These are phyloP conservation scores for Isaurus tuberculatus DNA, from an alignment of 92 coral and sea anemone genomes.

Conservation along the genomic window DNA sequence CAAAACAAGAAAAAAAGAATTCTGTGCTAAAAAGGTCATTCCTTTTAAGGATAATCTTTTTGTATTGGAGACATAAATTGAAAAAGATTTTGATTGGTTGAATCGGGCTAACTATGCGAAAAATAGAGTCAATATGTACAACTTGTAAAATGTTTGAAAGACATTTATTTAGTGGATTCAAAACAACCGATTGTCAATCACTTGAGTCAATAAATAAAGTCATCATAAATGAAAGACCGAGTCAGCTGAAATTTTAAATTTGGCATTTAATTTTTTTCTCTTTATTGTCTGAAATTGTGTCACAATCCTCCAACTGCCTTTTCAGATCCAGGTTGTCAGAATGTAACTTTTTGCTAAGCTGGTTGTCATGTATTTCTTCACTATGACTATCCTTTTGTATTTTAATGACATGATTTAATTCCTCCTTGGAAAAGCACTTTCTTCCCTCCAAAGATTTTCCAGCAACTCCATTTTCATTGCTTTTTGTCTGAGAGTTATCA, in stretches of 20 bases:
- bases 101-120: too few relatives aligned
- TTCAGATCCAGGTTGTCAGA: conserved; percentile 12
- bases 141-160: too few relatives aligned
- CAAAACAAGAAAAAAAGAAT: too few relatives aligned
- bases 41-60: too few relatives aligned
- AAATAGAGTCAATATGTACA: too few relatives aligned
- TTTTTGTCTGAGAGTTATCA: neutral
- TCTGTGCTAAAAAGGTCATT: too few relatives aligned
- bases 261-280: conserved; percentile 3
- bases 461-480: neutral
- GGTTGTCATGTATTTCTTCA: neutral
- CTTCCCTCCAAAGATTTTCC: neutral
- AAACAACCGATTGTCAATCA: too few relatives aligned
- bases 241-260: neutral
- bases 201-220: too few relatives aligned
- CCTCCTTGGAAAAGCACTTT: neutral
- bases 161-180: too few relatives aligned
- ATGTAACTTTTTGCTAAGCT: neutral
- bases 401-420: neutral
- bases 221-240: too few relatives aligned
- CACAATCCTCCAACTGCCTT: neutral
- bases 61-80: too few relatives aligned
- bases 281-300: neutral
- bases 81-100: too few relatives aligned
- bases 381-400: neutral